phyloP scores from a whole-genome alignment of 2,113 vertebrate genomes.

The Austrofundulus limnaeus region DNA sequence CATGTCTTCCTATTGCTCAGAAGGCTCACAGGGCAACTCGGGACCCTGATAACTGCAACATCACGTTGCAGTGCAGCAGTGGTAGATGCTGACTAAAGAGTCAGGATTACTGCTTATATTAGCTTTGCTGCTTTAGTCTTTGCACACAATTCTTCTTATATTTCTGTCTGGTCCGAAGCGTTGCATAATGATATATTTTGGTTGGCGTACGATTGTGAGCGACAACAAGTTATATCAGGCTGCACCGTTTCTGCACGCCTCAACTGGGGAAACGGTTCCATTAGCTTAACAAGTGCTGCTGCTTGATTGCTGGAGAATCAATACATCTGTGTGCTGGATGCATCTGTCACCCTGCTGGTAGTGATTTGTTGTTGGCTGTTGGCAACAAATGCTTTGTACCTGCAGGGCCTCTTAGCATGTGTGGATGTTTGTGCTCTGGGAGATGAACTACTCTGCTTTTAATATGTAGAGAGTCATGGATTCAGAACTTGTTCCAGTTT shows the following conservation, averaged over 20 bases:
- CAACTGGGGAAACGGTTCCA: neutral
- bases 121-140: conserved; percentile 34
- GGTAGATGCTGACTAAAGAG: conserved; percentile 61
- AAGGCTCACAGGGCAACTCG: conserved; percentile 17
- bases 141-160: conserved; percentile 1
- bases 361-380: conserved; percentile 1
- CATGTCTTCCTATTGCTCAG: conserved; percentile 1
- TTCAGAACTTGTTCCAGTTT: too few species aligned
- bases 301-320: conserved; percentile 32
- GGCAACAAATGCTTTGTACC: too few species aligned
- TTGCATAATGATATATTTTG: neutral
- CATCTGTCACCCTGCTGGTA: conserved; percentile 22
- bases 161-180: neutral
- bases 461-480: too few species aligned
- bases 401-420: neutral
- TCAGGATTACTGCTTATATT: conserved; percentile 35
- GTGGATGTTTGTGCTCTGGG: neutral
- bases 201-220: neutral
- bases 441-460: neutral
- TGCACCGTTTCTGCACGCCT: neutral
- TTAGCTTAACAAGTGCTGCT: conserved; percentile 32
- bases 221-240: neutral
- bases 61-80: conserved; percentile 50
- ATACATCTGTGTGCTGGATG: conserved; percentile 32
- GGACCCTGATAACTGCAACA: conserved; percentile 46